phyloP scores from a whole-genome alignment of 2,797 vertebrate genomes.

The Dryobates pubescens region DNA sequence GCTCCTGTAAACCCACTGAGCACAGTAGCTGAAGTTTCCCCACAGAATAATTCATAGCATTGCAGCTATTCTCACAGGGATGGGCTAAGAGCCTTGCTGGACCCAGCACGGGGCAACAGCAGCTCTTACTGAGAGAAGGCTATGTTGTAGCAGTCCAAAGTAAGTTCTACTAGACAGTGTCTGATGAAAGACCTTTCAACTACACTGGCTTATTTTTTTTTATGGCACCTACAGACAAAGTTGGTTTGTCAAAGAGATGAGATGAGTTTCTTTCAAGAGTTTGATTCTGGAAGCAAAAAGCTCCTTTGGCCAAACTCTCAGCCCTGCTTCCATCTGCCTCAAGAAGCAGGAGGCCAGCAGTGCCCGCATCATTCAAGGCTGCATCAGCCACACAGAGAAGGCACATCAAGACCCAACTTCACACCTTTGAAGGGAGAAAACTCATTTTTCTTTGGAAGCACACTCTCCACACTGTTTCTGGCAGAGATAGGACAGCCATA shows the following conservation, averaged over 20 bases:
- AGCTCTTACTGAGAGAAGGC: neutral
- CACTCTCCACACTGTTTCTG: neutral
- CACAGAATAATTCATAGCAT: neutral
- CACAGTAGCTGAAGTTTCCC: slow-evolving; percentile 33
- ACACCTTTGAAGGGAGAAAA: neutral
- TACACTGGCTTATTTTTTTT: accelerated
- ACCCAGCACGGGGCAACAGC: neutral
- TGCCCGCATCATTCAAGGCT: neutral
- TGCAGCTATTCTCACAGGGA: neutral
- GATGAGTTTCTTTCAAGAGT: neutral
- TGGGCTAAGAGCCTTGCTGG: neutral
- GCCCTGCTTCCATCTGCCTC: neutral
- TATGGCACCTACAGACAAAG: neutral
- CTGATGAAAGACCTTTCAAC: neutral
- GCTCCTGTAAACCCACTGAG: slow-evolving; percentile 30
- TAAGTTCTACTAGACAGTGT: neutral
- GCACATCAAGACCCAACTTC: neutral
- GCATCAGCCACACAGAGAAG: neutral
- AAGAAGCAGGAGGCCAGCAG: neutral
- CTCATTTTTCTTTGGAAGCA: neutral
- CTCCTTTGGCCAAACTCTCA: neutral
- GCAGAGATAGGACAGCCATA: neutral
- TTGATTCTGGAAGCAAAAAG: neutral
- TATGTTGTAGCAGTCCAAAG: neutral
- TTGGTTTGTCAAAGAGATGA: neutral